A percentile compares a stretch with the other conserved stretches of the same genome.
phyloP scores from a whole-genome alignment of 2,797 vertebrate species.

The Simalia tracyae region DNA sequence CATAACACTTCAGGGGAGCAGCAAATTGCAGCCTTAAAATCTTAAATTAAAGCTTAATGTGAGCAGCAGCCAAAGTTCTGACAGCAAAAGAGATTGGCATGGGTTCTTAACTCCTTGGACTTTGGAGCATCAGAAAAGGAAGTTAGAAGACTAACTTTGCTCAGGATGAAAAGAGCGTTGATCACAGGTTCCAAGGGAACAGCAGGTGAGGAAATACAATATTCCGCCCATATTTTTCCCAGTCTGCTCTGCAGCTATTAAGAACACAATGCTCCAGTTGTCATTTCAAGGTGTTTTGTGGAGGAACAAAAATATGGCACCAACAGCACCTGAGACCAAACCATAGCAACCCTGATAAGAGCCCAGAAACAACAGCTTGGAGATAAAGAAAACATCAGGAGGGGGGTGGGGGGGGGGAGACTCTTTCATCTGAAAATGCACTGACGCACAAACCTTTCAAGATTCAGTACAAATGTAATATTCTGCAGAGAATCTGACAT shows the following conservation, averaged over 20 bases:
- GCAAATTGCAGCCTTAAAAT: not conserved
- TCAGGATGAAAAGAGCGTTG: no score
- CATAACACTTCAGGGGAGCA: not conserved
- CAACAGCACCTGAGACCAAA: not conserved
- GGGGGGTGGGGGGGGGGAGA: not conserved
- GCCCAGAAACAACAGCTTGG: slow-evolving; percentile 50
- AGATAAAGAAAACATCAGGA: not conserved
- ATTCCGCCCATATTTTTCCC: not conserved
- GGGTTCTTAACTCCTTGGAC: not conserved
- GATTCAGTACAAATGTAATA: not conserved
- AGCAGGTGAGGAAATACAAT: not conserved
- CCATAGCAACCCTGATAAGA: slow-evolving; percentile 59
- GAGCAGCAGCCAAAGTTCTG: not conserved
- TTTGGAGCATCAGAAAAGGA: not conserved
- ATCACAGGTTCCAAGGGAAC: not conserved
- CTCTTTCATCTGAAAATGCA: slow-evolving; percentile 30
- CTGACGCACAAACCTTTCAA: slow-evolving; percentile 34
- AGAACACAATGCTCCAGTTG: not conserved
- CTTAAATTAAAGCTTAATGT: not conserved
- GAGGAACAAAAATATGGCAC: slow-evolving; percentile 53
- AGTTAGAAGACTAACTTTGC: not conserved
- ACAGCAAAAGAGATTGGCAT: not conserved
- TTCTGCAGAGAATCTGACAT: slow-evolving; percentile 42
- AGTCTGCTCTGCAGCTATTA: not conserved
- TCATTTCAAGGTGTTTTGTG: not conserved